Conservation (phyloP, 2,797 vertebrate genomes). For the Anguilla pacifica region DNA sequence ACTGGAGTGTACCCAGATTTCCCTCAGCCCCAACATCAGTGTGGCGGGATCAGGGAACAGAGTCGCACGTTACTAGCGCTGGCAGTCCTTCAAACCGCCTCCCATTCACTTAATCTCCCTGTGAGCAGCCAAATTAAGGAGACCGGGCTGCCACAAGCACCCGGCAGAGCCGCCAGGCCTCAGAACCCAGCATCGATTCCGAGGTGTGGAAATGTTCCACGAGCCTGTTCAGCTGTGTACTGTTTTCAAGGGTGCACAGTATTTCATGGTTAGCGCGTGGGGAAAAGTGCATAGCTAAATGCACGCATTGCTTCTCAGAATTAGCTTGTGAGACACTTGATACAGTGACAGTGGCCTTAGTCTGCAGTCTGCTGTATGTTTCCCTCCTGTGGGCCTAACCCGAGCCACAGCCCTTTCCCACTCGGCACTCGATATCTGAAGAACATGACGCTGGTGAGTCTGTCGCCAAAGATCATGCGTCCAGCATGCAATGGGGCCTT, state of each 20-base stretch:
- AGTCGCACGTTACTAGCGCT: slow-evolving; percentile 32
- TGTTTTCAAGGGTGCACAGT: background rate
- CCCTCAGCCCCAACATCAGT: background rate
- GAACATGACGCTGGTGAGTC: background rate
- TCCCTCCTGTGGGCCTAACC: background rate
- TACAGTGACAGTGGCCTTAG: background rate
- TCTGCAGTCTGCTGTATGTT: background rate
- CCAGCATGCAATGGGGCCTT: background rate
- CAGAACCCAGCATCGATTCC: background rate
- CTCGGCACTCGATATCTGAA: background rate
- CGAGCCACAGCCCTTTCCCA: background rate
- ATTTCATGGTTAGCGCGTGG: background rate
- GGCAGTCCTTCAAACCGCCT: slow-evolving; percentile 42
- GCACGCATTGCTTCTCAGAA: background rate
- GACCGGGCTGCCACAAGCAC: background rate
- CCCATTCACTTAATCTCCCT: slow-evolving; percentile 45
- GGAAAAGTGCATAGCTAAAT: background rate
- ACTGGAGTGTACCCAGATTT: background rate
- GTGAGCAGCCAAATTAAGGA: slow-evolving; percentile 28
- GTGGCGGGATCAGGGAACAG: background rate
- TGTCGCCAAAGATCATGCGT: background rate
- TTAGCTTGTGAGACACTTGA: background rate
- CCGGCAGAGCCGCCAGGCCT: background rate
- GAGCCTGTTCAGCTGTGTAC: background rate
- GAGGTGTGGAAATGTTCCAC: background rate